These are phyloP conservation scores for Corythornis vintsioides DNA, from an alignment of 2,113 vertebrate genomes.

Conservation along the genomic window DNA sequence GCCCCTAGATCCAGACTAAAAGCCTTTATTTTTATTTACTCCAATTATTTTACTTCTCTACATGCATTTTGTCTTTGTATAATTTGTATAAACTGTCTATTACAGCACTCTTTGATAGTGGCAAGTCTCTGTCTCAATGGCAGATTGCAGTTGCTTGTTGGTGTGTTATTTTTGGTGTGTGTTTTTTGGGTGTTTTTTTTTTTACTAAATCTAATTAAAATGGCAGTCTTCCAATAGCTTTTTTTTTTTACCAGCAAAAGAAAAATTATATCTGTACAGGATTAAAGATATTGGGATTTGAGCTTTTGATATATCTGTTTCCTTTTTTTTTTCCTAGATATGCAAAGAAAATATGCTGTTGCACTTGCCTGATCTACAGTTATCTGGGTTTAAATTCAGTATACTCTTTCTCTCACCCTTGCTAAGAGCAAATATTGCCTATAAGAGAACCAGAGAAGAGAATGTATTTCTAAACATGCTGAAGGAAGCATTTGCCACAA, in stretches of 20 bases:
- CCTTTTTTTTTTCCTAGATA: not conserved
- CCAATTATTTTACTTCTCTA: not conserved
- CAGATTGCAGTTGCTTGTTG: slow-evolving; percentile 11
- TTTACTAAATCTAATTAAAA: slow-evolving; percentile 64
- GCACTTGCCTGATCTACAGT: not conserved
- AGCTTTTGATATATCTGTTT: slow-evolving; percentile 34
- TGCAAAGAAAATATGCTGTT: slow-evolving; percentile 5
- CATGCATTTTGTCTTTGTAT: slow-evolving; percentile 30
- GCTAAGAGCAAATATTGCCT: not conserved
- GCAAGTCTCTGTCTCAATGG: slow-evolving; percentile 47
- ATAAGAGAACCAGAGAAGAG: not conserved
- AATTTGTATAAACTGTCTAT: slow-evolving; percentile 34
- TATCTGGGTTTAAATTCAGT: not conserved
- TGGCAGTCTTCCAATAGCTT: slow-evolving; percentile 52
- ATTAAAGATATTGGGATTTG: slow-evolving; percentile 24
- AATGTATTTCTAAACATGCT: not conserved
- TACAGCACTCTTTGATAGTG: not conserved
- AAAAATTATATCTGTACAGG: slow-evolving; percentile 35
- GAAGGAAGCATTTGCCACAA: not conserved
- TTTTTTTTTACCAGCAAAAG: slow-evolving; percentile 40
- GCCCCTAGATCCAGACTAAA: not conserved
- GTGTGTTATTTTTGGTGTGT: not conserved
- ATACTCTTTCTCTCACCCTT: not conserved
- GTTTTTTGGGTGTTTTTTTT: not conserved
- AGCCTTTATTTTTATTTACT: slow-evolving; percentile 26